Evolutionary conservation across 1,140 invertebrate species (phyloP), one percentile per base, ranked within the genome.

Genomic region (Drosophila repleta): DNA sequence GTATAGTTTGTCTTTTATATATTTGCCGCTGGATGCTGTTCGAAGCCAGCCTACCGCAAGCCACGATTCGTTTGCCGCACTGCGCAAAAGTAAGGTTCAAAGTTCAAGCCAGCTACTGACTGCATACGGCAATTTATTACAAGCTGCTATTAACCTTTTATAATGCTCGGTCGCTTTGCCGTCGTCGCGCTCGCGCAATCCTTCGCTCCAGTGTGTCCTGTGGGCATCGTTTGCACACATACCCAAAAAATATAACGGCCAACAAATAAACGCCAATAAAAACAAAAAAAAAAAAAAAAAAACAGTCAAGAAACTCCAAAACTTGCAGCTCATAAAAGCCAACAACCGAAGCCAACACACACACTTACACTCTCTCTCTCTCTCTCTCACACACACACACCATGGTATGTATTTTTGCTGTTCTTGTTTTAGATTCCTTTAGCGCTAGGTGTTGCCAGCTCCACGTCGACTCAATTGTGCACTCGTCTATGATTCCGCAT

Each of bases 401-500:
- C 35, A 65, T 70, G 67, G 60, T 70, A 56, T 18, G 68, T 71
- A 71, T 41, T 39, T 21, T 45, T 43, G 39, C 17, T 17, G 39
- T 17, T 43, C 7, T 43, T 18, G 20, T 46, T 46, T 46, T 35
- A 10, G 8, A 21, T 8, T 29, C 45, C 18, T 17, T 43, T 43
- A 11, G 8, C 35, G 35, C 21, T 74, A 69, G 56, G 67, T 74
- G 58, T 74, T 51, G 52, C 56, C 61, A 32, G 15, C 24, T 26
- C 39, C 18, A 37, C 57, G 24, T 71, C 72, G 83, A 82, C 83
- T 88, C 82, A 76, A 79, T 76, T 87, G 83, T 87, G 83, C 83
- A 76, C 74, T 60, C 75, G 71, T 72, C 76, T 75, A 76, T 87
- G 78, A 85, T 80, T 82, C 75, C 79, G 57, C 13, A 60, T 72